A percentile compares a stretch with the other conserved stretches of the same genome.
Evolutionary conservation across 1,140 invertebrate species (phyloP).

Genomic region (Drosophila tani): DNA sequence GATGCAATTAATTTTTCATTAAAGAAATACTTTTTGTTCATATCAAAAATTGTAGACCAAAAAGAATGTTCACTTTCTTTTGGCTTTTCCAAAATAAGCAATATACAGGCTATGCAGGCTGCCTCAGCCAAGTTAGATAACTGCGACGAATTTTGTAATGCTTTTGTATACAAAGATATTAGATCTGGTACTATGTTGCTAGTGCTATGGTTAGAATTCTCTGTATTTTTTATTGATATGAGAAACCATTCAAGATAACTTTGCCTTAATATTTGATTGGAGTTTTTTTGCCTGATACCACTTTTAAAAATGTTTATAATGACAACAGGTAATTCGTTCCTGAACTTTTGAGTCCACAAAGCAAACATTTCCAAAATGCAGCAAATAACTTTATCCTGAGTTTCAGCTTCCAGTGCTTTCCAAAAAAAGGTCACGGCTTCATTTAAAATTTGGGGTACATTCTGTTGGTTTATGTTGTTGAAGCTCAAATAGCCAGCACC

Average conservation of each 20-base stretch:
- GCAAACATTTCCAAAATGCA: conserved; percentile 92
- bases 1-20: conserved; percentile 92
- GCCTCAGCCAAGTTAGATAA: conserved; percentile 91
- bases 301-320: conserved; percentile 93
- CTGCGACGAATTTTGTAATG: conserved; percentile 87
- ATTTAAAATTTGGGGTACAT: conserved; percentile 87
- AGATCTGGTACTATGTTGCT: conserved; percentile 85
- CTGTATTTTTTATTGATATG: conserved; percentile 86
- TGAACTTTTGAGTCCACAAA: conserved; percentile 91
- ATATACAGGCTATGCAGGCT: conserved; percentile 90
- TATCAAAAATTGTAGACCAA: conserved; percentile 90
- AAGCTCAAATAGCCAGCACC: conserved; percentile 93
- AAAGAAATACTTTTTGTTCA: conserved; percentile 92
- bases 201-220: conserved; percentile 30
- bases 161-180: conserved; percentile 90
- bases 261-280: conserved; percentile 91
- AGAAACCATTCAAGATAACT: conserved; percentile 92
- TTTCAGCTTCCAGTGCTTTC: conserved; percentile 94
- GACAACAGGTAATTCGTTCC: conserved; percentile 88
- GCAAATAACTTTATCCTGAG: conserved; percentile 95
- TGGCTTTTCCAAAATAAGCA: conserved; percentile 88
- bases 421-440: conserved; percentile 89
- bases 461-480: conserved; percentile 88
- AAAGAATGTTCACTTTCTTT: conserved; percentile 85
- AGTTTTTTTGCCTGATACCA: conserved; percentile 91